Evolutionary conservation across 23 tunicate species (phyloP), one percentile per base, ranked within the genome.

Genomic region (Styela clava): DNA sequence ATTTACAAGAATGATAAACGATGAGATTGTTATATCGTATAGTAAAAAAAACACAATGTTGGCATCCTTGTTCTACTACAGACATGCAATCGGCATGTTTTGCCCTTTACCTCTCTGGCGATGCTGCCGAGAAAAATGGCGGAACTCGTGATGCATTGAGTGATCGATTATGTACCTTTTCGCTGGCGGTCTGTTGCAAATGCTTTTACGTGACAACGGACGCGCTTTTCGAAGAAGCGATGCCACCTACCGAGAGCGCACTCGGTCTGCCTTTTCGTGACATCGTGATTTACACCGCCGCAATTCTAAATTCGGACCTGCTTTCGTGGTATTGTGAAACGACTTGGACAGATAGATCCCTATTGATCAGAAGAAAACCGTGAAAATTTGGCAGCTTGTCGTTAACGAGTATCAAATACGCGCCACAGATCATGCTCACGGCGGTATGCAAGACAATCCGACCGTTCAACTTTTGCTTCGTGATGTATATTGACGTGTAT

Each of bases 341-440:
- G 9, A 12, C 12, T 1, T 73, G 78, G 78, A 34, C 78, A 18
- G 52, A 64, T n/a, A 23, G 56, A 63, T 30, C 7, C 24, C 27
- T 52, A 44, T 33, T 76, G 63, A 36, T 44, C 33, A 64, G 71
- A 61, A 61, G 64, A 25, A 16, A 29, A 18, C 71, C 71, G 21
- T 27, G 28, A 7, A 22, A 33, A 56, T 64, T 1, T 33, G 56
- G 1, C 62, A 0, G 62, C 1, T 31, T 21, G 62, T 74, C n/a
- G n/a, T n/a, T n/a, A n/a, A n/a, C n/a, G n/a, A n/a, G n/a, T n/a
- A n/a, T n/a, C n/a, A n/a, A n/a, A n/a, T n/a, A n/a, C n/a, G n/a
- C n/a, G n/a, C n/a, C n/a, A n/a, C n/a, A n/a, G n/a, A n/a, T n/a
- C n/a, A n/a, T n/a, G n/a, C n/a, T n/a, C n/a, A n/a, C n/a, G n/a